Evolutionary conservation across 2,797 vertebrate genomes (phyloP), one percentile per base, ranked within the genome.

Genomic region (Morelia viridis): DNA sequence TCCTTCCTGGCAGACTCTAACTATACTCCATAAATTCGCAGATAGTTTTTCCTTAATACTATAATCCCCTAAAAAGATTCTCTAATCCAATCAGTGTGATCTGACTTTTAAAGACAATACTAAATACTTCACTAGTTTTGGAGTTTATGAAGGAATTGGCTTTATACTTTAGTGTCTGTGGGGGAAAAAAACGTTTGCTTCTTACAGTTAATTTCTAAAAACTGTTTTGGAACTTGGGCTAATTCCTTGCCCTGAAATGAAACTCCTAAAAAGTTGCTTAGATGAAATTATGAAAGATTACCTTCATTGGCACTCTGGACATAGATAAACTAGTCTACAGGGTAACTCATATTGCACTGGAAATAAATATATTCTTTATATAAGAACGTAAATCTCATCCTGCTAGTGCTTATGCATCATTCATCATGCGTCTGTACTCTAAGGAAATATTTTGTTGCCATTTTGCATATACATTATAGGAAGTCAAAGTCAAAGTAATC

Each of bases 51-150:
- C 0, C 0, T 57, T 89, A 92, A 92, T 90, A 90, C 84, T 76
- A 94, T 50, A 35, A 91, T 19, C 50, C 22, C 13, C 28, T 80
- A 50, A 90, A 85, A 57, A 94, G 89, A 92, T 57, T 19, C 90
- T 85, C 46, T 87, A 91, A 26, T 15, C 4, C 60, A 91, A 65
- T 46, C 31, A 90, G 41, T 85, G 90, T 76, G 90, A 94, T 71
- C n/a, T 92, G 88, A 89, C 64, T 83, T 92, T 89, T 86, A 22
- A 46, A 64, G 7, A 13, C 10, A 88, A 85, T 87, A 88, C 35
- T 57, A 87, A 87, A 92, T 65, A 90, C 17, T 61, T 91, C 24
- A 64, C 41, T 86, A 91, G 64, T 41, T 13, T 88, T 58, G 2
- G 0, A 0, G 22, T 90, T 90, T 88, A 89, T 65, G 31, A 12